Evolutionary conservation across 1,140 invertebrate genomes (phyloP), one percentile per base, ranked within the genome.

Genomic region (Rhyzopertha dominica): DNA sequence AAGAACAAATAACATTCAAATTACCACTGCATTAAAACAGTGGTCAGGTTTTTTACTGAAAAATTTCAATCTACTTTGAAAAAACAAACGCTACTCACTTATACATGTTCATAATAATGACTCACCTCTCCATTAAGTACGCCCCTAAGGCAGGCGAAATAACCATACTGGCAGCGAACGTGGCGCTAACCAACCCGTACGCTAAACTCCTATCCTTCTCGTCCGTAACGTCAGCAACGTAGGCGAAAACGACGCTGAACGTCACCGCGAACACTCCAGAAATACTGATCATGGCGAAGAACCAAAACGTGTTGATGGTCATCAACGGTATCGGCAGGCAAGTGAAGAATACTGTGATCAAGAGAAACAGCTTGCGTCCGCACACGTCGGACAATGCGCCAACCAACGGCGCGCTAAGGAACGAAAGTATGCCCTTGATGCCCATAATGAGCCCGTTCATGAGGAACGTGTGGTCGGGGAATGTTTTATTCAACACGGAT

Each of bases 371-470:
- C 72, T 99, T 99, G 1, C 61, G 54, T 10, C 95, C 95, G 90
- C 93, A 98, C 22, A 97, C 87, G 71, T 99, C 95, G 4, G 93
- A 96, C 20, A 98, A 73, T 3, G 94, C 94, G 45, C 96, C 95
- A 56, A 98, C 93, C 20, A 98, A 70, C 12, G 96, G 96, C 35
- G 96, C 95, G 62, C 87, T 91, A 53, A 99, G 76, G 74, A 99
- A 99, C 42, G 95, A 98, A 52, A 99, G 71, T 55, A 98, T 82
- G 55, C 96, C 96, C 82, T 98, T 85, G 34, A 67, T 66, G 16
- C 96, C 96, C 80, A 98, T 92, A 63, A 99, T 98, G 47, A 99
- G 77, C 45, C 96, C 96, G 80, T 99, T 99, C 91, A 98, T 97
- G 25, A 99, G 79, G 73, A 99, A 99, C 59, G 95, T 98, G 63